A percentile compares a stretch with the other conserved stretches of the same genome.
Evolutionary conservation across 2,888 invertebrate species (phyloP).

Genomic region (Buathra laborator): DNA sequence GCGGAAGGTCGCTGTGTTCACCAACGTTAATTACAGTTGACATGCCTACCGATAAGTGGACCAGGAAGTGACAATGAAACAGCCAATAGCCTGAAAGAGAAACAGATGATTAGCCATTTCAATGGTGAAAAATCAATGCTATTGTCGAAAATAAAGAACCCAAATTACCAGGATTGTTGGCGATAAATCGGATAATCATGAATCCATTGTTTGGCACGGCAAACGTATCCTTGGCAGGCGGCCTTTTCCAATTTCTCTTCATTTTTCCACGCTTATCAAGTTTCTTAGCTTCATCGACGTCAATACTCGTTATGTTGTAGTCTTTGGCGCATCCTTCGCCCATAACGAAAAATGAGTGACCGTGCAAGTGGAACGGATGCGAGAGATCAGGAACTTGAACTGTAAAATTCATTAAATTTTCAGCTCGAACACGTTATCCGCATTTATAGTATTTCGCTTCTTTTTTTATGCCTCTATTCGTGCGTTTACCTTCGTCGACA

Average conservation of each 20-base stretch:
- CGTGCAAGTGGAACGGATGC: constrained; percentile 96
- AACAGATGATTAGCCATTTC: not conserved
- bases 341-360: constrained; percentile 92
- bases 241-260: constrained; percentile 81
- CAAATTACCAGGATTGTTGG: constrained; percentile 93
- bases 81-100: constrained; percentile 78
- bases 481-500: constrained; percentile 92
- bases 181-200: constrained; percentile 93
- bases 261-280: constrained; percentile 44
- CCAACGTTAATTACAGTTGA: constrained; percentile 76
- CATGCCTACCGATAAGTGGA: constrained; percentile 78
- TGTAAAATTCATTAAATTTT: constrained; percentile 77
- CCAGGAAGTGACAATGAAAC: constrained; percentile 78
- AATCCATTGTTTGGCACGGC: constrained; percentile 96
- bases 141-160: not conserved
- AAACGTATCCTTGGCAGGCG: constrained; percentile 94
- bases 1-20: constrained; percentile 70
- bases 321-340: constrained; percentile 88
- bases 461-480: not conserved
- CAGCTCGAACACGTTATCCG: not conserved
- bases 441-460: not conserved
- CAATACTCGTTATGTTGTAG: constrained; percentile 36
- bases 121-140: too few species aligned
- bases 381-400: constrained; percentile 91
- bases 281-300: constrained; percentile 6